phyloP scores from a whole-genome alignment of 2,797 vertebrate species.

The Amphiprion clarkii region DNA sequence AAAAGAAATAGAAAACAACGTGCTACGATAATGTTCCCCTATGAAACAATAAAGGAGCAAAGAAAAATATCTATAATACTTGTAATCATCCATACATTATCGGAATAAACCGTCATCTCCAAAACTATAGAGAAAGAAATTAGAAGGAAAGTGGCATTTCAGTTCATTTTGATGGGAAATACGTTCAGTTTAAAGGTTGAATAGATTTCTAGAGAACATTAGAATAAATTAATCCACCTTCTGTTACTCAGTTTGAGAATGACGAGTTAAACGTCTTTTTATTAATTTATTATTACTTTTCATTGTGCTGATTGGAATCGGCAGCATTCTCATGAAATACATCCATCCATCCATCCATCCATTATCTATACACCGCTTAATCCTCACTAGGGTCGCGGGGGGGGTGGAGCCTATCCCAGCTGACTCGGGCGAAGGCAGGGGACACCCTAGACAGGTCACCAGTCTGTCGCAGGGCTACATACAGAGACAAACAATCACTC shows the following conservation, averaged over 20 bases:
- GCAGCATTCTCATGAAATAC: no score
- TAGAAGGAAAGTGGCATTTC: conserved; percentile 46
- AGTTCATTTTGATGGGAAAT: conserved; percentile 36
- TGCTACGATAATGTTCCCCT: conserved; percentile 53
- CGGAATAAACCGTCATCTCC: conserved; percentile 57
- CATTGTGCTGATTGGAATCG: not conserved
- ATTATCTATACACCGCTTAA: no score
- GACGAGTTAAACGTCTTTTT: no score
- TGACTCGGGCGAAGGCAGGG: no score
- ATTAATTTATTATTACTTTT: not conserved
- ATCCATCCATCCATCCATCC: no score
- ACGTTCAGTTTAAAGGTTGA: conserved; percentile 22
- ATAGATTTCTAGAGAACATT: not conserved
- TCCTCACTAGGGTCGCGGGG: no score
- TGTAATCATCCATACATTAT: conserved; percentile 55
- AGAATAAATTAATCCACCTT: no score
- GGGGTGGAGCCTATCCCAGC: no score
- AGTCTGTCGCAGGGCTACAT: no score
- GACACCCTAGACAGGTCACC: no score
- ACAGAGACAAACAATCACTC: no score
- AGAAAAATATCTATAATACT: conserved; percentile 69
- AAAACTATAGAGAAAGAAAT: conserved; percentile 31
- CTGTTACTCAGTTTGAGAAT: no score
- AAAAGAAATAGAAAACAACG: conserved; percentile 58
- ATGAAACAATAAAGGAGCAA: conserved; percentile 46